These are phyloP conservation scores for Gymnothorax javanicus DNA, from an alignment of 2,797 vertebrate species.

Conservation along the genomic window DNA sequence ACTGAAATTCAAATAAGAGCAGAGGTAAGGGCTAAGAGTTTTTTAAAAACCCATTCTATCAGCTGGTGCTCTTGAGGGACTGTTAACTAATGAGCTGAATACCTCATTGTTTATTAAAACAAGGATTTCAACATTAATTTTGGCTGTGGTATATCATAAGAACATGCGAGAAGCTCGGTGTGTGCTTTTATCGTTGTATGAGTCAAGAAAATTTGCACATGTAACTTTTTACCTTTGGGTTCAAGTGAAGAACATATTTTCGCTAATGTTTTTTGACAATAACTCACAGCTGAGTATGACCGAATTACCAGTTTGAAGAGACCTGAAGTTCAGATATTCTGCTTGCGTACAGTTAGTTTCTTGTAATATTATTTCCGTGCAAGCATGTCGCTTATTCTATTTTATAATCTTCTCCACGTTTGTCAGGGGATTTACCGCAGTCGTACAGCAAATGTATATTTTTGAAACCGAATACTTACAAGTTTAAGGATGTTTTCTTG, in stretches of 20 bases:
- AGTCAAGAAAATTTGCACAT: background rate
- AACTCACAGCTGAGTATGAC: background rate
- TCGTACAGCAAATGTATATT: background rate
- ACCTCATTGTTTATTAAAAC: background rate
- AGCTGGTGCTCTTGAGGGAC: background rate
- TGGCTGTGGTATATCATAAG: background rate
- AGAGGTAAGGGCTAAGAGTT: slow-evolving; percentile 31
- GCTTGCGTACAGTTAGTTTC: background rate
- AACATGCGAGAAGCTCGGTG: background rate
- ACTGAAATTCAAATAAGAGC: background rate
- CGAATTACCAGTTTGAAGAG: background rate
- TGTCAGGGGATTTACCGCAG: background rate
- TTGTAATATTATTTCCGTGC: background rate
- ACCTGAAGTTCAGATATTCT: background rate
- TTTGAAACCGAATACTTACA: background rate
- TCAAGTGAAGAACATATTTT: background rate
- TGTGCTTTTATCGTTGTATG: background rate
- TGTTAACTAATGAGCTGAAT: background rate
- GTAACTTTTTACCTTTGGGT: background rate
- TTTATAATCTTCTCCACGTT: background rate
- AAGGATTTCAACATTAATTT: background rate
- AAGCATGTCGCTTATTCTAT: background rate
- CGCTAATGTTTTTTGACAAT: background rate
- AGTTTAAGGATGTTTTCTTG: background rate
- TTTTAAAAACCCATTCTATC: background rate